Percentiles rank a stretch among this genome's conserved stretches.
Conservation (phyloP, 2,797 vertebrate species). For the Takifugu rubripes region DNA sequence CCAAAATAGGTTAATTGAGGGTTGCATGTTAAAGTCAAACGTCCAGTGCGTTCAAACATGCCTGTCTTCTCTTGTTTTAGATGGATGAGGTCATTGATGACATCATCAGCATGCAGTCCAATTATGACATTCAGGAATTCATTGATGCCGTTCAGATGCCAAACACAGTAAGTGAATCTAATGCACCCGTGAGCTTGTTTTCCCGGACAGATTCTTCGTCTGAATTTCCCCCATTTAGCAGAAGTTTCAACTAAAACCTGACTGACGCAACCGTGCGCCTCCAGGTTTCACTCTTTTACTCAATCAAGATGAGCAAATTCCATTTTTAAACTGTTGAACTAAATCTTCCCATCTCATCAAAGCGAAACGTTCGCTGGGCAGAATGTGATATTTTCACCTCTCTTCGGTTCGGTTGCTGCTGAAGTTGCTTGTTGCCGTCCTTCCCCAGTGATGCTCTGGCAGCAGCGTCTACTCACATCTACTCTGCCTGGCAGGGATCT, state of each 20-base stretch:
- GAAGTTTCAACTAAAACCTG: too few relatives aligned
- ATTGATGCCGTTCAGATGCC: slow-evolving; percentile 90
- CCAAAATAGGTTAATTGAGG: background rate
- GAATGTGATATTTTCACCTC: too few relatives aligned
- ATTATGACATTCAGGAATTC: slow-evolving; percentile 85
- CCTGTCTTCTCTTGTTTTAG: slow-evolving; percentile 60
- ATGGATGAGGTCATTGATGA: slow-evolving; percentile 96
- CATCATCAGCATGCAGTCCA: slow-evolving; percentile 91
- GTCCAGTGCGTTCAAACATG: slow-evolving; percentile 1
- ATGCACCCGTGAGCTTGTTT: background rate
- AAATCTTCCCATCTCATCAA: too few relatives aligned
- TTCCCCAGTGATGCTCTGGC: background rate
- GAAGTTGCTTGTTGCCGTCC: background rate
- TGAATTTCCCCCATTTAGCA: too few relatives aligned
- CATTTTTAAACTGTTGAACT: too few relatives aligned
- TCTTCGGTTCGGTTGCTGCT: background rate
- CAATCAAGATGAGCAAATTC: too few relatives aligned
- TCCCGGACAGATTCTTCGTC: background rate
- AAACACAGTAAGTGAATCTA: slow-evolving; percentile 84
- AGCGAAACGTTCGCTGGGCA: too few relatives aligned
- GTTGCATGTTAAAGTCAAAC: background rate
- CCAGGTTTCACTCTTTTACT: too few relatives aligned
- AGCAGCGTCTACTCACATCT: background rate
- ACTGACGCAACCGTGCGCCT: too few relatives aligned
- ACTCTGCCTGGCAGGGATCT: too few relatives aligned